Conservation (phyloP, 2,113 vertebrate species). For the Apodemus speciosus region DNA sequence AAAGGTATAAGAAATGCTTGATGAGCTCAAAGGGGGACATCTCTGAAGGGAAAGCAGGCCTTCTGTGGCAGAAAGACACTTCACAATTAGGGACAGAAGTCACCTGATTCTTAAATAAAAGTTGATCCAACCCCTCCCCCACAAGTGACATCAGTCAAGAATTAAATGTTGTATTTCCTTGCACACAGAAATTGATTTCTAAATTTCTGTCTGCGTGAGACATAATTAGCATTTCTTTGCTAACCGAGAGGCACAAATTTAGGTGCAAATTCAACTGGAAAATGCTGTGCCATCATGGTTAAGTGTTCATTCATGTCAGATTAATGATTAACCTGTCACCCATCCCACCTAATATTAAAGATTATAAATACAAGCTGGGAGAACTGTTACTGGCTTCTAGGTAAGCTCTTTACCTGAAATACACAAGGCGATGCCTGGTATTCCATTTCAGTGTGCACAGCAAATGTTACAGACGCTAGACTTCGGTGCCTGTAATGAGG, state of each 20-base stretch:
- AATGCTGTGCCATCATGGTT: constrained; percentile 50
- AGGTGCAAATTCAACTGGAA: constrained; percentile 70
- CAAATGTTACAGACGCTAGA: neutral
- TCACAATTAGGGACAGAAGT: constrained; percentile 13
- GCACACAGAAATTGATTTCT: constrained; percentile 73
- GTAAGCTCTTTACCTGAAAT: neutral
- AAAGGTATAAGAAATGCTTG: neutral
- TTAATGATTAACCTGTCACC: constrained; percentile 52
- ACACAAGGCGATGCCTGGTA: neutral
- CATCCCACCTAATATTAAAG: constrained; percentile 33
- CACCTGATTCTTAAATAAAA: constrained; percentile 51
- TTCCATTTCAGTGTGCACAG: neutral
- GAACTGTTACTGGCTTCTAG: constrained; percentile 3
- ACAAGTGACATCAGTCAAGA: constrained; percentile 68
- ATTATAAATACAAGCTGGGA: neutral
- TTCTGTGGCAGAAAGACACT: neutral
- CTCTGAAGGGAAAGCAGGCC: neutral
- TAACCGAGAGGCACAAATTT: constrained; percentile 64
- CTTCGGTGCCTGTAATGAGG: neutral
- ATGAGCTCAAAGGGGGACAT: neutral
- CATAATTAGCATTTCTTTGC: constrained; percentile 68
- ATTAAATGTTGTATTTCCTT: constrained; percentile 74
- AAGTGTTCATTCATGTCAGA: constrained; percentile 63
- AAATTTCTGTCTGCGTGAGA: constrained; percentile 68
- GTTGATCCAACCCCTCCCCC: constrained; percentile 20